Evolutionary conservation across 2,888 invertebrate genomes (phyloP).

Genomic region (Nudaria mundana): DNA sequence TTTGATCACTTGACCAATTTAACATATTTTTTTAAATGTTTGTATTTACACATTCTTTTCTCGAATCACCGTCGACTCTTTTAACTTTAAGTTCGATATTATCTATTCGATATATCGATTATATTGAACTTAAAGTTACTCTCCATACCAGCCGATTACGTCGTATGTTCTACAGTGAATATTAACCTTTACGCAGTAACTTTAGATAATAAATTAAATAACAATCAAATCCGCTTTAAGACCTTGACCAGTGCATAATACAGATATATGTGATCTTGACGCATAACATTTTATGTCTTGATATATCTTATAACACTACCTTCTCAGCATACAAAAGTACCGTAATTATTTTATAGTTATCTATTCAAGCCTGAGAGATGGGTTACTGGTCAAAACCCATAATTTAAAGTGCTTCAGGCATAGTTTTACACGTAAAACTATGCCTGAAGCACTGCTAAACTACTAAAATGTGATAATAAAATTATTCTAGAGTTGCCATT

Average conservation of each 20-base stretch:
- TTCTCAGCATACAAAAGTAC: not conserved
- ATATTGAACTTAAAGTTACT: too few species aligned
- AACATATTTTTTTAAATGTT: too few species aligned
- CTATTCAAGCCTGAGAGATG: not conserved
- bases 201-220: slow-evolving; percentile 15
- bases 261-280: slow-evolving; percentile 7
- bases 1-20: too few species aligned
- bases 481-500: not conserved
- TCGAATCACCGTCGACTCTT: too few species aligned
- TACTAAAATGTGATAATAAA: not conserved
- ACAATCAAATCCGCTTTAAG: slow-evolving; percentile 12
- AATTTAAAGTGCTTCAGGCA: not conserved
- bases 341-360: slow-evolving; percentile 2
- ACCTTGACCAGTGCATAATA: slow-evolving; percentile 17
- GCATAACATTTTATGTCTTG: slow-evolving; percentile 8
- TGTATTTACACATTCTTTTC: too few species aligned
- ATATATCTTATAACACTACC: not conserved
- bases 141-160: too few species aligned
- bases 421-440: not conserved
- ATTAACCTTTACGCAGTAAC: slow-evolving; percentile 3
- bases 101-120: too few species aligned
- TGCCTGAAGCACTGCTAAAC: not conserved
- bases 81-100: too few species aligned
- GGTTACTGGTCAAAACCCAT: too few species aligned
- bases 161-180: not conserved